Conservation (phyloP, 2,888 invertebrate species). For the Steromphala cineraria region DNA sequence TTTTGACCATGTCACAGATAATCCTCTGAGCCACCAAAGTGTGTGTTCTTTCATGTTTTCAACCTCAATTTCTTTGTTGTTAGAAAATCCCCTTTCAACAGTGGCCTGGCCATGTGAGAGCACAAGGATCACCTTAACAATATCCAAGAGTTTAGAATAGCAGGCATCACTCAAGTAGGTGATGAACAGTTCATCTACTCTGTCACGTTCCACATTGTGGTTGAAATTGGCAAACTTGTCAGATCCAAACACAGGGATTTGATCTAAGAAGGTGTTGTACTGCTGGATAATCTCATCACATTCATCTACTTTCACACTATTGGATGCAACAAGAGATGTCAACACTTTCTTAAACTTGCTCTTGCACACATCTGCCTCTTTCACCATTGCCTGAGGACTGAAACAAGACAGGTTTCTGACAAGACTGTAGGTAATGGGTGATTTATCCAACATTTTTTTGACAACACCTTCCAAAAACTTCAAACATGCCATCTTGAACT, state of each 20-base stretch:
- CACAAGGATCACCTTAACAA: conserved; percentile 17
- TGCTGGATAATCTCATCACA: too few relatives aligned
- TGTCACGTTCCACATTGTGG: too few relatives aligned
- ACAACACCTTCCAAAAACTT: conserved; percentile 13
- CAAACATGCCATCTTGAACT: conserved; percentile 25
- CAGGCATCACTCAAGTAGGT: too few relatives aligned
- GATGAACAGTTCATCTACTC: too few relatives aligned
- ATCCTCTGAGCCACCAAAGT: conserved; percentile 42
- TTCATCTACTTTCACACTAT: too few relatives aligned
- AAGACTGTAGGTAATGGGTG: conserved; percentile 21
- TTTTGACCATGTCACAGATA: conserved; percentile 35
- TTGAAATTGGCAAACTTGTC: too few relatives aligned
- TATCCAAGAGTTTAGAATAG: too few relatives aligned
- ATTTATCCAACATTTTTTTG: conserved; percentile 24
- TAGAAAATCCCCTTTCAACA: conserved; percentile 52
- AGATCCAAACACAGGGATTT: too few relatives aligned
- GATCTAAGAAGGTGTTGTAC: too few relatives aligned
- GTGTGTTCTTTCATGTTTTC: conserved; percentile 42
- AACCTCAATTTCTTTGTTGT: conserved; percentile 43
- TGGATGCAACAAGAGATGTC: too few relatives aligned
- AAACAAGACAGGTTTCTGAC: conserved; percentile 26
- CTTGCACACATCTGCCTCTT: too few relatives aligned
- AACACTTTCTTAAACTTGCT: too few relatives aligned
- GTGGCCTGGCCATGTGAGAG: conserved; percentile 53
- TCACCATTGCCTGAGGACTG: conserved; percentile 28